Percentiles rank a stretch among this genome's conserved stretches.
These are phyloP conservation scores for Aplysina aerophoba DNA, from an alignment of 37 sponge, comb jelly and placozoan species.

Conservation along the genomic window DNA sequence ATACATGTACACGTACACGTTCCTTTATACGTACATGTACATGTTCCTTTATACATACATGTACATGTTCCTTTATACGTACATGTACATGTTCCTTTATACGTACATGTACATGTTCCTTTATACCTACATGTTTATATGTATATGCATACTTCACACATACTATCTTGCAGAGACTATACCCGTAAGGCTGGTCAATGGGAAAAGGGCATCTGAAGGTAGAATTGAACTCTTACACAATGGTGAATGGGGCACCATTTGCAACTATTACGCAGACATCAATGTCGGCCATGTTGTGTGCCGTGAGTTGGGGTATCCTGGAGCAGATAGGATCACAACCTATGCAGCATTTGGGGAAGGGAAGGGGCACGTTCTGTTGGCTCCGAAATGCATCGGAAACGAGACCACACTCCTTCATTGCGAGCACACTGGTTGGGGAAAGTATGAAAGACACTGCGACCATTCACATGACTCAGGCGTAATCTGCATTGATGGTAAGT, in stretches of 20 bases:
- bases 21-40: too few species aligned
- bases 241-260: conserved; percentile 10
- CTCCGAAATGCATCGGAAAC: background rate
- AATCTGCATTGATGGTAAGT: conserved; percentile 18
- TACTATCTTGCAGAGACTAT: background rate
- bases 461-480: conserved; percentile 3
- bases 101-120: background rate
- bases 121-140: too few species aligned
- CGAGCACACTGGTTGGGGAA: conserved; percentile 5
- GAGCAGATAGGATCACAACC: background rate
- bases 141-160: too few species aligned
- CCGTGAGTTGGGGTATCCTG: conserved; percentile 1
- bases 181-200: background rate
- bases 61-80: too few species aligned
- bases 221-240: background rate
- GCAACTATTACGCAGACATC: background rate
- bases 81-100: background rate
- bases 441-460: background rate
- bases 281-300: conserved; percentile 6
- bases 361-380: background rate
- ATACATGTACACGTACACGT: too few species aligned
- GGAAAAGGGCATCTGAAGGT: background rate
- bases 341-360: conserved; percentile 7
- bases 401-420: conserved; percentile 13
- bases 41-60: too few species aligned